Percentiles rank a stretch among this genome's conserved stretches.
These are phyloP conservation scores for Phalacrocorax brasilianus DNA, from an alignment of 2,113 vertebrate genomes.

Conservation along the genomic window DNA sequence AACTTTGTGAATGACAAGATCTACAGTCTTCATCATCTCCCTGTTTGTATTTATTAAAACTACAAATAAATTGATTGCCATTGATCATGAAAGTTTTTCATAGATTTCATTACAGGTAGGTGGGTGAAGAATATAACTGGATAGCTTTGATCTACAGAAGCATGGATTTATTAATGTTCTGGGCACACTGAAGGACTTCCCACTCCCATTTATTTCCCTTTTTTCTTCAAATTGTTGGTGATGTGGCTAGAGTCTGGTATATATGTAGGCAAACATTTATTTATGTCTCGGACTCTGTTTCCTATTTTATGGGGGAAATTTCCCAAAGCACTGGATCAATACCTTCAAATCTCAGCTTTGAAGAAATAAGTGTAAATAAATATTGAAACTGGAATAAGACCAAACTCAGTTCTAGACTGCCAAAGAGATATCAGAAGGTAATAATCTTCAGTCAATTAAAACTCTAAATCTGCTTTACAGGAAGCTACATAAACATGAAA, in stretches of 20 bases:
- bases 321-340: not conserved
- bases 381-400: not conserved
- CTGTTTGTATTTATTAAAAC: not conserved
- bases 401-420: not conserved
- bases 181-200: fast-evolving
- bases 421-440: not conserved
- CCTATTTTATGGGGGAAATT: not conserved
- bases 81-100: not conserved
- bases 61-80: not conserved
- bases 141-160: not conserved
- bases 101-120: not conserved
- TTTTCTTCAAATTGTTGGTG: not conserved
- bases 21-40: not conserved
- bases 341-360: not conserved
- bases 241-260: not conserved
- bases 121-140: not conserved
- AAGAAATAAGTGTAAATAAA: not conserved
- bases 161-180: not conserved
- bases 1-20: not conserved
- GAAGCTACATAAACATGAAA: not conserved
- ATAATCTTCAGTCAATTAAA: not conserved
- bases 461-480: not conserved
- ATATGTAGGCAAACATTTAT: not conserved
- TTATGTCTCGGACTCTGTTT: not conserved
- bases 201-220: not conserved